These are phyloP conservation scores for Dolomedes plantarius DNA, from an alignment of 2,888 invertebrate genomes.

Conservation along the genomic window DNA sequence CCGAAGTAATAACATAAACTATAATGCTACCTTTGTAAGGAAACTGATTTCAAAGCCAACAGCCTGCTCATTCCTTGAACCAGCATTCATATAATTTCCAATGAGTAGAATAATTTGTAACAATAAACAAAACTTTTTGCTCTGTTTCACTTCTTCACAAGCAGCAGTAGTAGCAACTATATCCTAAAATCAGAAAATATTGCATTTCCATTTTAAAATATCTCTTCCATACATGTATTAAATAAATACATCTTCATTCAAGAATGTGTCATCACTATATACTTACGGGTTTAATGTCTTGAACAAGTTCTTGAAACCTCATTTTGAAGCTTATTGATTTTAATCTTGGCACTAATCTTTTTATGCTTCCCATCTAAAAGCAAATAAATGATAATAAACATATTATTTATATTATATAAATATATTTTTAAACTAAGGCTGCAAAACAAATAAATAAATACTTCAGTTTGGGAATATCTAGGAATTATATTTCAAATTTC, in stretches of 20 bases:
- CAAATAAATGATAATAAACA: too few species aligned
- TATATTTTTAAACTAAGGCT: too few species aligned
- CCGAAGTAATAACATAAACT: slow-evolving; percentile 61
- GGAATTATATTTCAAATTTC: too few species aligned
- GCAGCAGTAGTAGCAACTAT: slow-evolving; percentile 96
- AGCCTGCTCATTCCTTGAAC: slow-evolving; percentile 93
- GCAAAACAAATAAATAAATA: too few species aligned
- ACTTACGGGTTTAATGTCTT: slow-evolving; percentile 90
- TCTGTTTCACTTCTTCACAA: slow-evolving; percentile 93
- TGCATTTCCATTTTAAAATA: too few species aligned
- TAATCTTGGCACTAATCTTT: slow-evolving; percentile 88
- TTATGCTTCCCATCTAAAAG: slow-evolving; percentile 87
- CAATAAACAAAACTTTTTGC: slow-evolving; percentile 92
- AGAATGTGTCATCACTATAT: too few species aligned
- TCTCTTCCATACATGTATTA: too few species aligned
- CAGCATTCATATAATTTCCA: slow-evolving; percentile 98
- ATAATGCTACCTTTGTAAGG: slow-evolving; percentile 89
- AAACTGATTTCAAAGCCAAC: slow-evolving; percentile 98
- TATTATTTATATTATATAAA: too few species aligned
- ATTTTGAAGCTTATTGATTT: slow-evolving; percentile 93
- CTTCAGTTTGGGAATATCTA: too few species aligned
- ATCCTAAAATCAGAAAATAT: too few species aligned
- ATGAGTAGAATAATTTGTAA: slow-evolving; percentile 91
- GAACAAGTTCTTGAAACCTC: slow-evolving; percentile 89
- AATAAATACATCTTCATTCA: too few species aligned